These are phyloP conservation scores for Cygnus olor DNA, from an alignment of 2,797 vertebrate genomes.

Conservation along the genomic window DNA sequence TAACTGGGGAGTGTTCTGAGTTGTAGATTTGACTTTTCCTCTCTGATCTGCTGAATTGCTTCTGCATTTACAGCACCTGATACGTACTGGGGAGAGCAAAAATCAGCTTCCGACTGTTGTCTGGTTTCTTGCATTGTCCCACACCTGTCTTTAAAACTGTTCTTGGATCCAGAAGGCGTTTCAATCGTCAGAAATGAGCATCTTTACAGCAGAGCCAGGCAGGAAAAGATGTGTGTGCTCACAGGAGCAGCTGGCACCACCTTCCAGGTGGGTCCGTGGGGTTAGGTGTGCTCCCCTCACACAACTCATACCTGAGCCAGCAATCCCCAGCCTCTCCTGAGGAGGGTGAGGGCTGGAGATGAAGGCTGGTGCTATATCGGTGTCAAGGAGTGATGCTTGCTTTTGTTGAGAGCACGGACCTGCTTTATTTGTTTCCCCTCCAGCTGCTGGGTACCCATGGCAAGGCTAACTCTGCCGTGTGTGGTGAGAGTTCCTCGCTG, in stretches of 20 bases:
- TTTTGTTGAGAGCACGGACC: background rate
- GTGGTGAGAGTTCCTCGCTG: background rate
- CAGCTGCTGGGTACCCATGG: background rate
- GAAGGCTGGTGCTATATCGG: background rate
- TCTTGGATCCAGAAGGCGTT: background rate
- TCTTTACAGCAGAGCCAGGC: background rate
- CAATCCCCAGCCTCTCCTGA: background rate
- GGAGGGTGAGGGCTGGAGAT: background rate
- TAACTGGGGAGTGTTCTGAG: background rate
- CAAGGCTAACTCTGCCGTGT: background rate
- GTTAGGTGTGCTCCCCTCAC: background rate
- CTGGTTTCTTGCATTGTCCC: background rate
- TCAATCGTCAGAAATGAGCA: background rate
- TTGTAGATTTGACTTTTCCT: background rate
- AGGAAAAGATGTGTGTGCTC: background rate
- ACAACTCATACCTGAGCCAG: slow-evolving; percentile 14
- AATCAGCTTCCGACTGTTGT: background rate
- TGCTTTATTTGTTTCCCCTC: slow-evolving; percentile 23
- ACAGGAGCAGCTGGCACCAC: background rate
- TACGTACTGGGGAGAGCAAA: background rate
- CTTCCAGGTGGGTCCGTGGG: too few relatives aligned
- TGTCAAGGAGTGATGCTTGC: background rate
- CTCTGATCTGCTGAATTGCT: background rate
- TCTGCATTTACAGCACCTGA: background rate
- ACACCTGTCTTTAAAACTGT: background rate